Base-by-base conservation (phyloP, 1,140 invertebrate genomes). In the Dolichoris vasculosae region DNA sequence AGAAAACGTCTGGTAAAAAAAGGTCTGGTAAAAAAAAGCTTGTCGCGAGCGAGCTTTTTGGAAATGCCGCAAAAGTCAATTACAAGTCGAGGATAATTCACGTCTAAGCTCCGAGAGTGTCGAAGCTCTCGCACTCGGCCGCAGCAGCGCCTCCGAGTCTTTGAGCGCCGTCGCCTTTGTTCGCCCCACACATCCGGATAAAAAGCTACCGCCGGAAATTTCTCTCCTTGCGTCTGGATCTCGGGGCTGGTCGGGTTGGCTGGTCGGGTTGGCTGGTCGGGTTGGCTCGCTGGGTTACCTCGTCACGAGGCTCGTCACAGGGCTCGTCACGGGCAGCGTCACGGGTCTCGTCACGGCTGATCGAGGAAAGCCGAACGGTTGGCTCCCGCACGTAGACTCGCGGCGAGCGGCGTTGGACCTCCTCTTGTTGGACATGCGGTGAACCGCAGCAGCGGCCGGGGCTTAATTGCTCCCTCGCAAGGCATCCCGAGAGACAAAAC, bases 391-490 rank as follows among this genome's bases (percentile, higher is more conserved):
- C 63, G 38, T 81, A 48, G 11, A 17, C 35, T 75, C 73, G 51
- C 51, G 64, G 63, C 78, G 48, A 51, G 48, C 48, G 48, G 15
- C 48, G 48, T 13, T 55, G 48, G 13, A n/a, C 15, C 73, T 46
- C 55, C 67, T n/a, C n/a, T 90, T 91, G 90, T 90, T 88, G 90
- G 89, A 91, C 90, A 91, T 91, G 91, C 90, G 90, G 91, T 90
- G 87, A 90, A 90, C 91, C 91, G 89, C 91, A 91, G 89, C 88
- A 86, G 88, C 86, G 80, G 71, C 51, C 82, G 71, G 38, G 59
- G 84, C 87, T 83, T 85, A 86, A 84, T 84, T 86, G 79, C 83
- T 83, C 83, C 85, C 67, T 76, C 79, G 78, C 73, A 86, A 51
- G 73, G 69, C 71, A 81, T 87, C 79, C 79, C 73, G 73, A 82